Conservation (phyloP, 1,140 invertebrate genomes). For the Littorina saxatilis region DNA sequence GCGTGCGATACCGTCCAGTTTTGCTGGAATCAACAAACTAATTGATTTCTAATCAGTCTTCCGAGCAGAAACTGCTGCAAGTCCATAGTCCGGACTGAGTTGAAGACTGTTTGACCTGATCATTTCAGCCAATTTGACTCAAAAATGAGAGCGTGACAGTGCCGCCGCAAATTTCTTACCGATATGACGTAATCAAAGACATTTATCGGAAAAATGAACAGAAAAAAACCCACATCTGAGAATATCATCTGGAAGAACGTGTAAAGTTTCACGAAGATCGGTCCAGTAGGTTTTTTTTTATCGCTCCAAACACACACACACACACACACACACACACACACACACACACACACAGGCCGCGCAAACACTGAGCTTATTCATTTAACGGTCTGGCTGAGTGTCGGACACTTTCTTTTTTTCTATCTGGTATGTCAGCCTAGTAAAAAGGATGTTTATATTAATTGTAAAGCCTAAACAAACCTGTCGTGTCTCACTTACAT, state of each 20-base stretch:
- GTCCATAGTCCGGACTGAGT: neutral
- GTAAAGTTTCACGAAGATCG: too few relatives aligned
- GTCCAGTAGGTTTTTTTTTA: too few relatives aligned
- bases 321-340: slow-evolving; percentile 4
- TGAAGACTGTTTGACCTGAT: neutral
- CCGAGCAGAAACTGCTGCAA: too few relatives aligned
- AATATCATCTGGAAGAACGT: too few relatives aligned
- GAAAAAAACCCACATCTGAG: too few relatives aligned
- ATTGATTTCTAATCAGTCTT: too few relatives aligned
- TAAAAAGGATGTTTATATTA: neutral
- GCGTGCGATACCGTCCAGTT: neutral
- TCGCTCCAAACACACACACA: too few relatives aligned
- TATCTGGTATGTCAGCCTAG: neutral
- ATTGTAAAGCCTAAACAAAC: neutral
- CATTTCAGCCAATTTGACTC: neutral
- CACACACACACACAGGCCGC: neutral
- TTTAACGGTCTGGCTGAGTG: neutral
- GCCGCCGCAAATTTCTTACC: too few relatives aligned
- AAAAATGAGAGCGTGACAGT: too few relatives aligned
- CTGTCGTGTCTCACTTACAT: neutral
- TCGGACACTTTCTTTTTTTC: neutral
- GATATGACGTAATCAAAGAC: too few relatives aligned
- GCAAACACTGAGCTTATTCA: neutral
- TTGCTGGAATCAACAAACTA: too few relatives aligned
- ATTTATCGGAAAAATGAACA: too few relatives aligned